A percentile compares a stretch with the other conserved stretches of the same genome.
phyloP scores from a whole-genome alignment of 2,113 vertebrate genomes.

The Brachyhypopomus gauderio region DNA sequence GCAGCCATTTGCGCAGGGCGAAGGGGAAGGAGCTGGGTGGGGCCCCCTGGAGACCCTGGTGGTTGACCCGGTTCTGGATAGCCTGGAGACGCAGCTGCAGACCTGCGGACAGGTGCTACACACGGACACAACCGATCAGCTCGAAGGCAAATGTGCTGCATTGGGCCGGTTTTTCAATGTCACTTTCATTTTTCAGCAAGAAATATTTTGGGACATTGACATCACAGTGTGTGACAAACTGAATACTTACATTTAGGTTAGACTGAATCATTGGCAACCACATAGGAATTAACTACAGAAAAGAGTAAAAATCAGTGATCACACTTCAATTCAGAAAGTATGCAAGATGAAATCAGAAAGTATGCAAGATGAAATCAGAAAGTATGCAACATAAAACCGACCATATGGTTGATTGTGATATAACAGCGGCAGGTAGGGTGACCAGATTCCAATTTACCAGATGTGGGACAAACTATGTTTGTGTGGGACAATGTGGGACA shows the following conservation, averaged over 20 bases:
- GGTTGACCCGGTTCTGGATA: constrained; percentile 96
- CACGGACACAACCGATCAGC: constrained; percentile 42
- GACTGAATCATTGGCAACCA: constrained; percentile 99
- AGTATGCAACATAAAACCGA: background rate
- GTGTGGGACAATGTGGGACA: too few relatives aligned
- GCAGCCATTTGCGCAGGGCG: constrained; percentile 94
- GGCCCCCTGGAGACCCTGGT: constrained; percentile 86
- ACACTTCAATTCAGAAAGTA: too few relatives aligned
- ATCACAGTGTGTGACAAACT: constrained; percentile 14
- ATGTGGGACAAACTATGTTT: too few relatives aligned
- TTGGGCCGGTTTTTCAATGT: background rate
- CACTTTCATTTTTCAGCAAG: background rate
- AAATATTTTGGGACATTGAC: background rate
- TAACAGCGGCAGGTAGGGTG: too few relatives aligned
- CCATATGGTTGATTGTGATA: background rate
- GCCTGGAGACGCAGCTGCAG: constrained; percentile 96
- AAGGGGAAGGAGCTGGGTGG: constrained; percentile 78
- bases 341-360: too few relatives aligned
- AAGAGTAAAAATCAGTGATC: constrained; percentile 42
- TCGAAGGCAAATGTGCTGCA: background rate
- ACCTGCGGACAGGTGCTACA: constrained; percentile 93
- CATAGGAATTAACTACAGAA: constrained; percentile 93
- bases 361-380: too few relatives aligned
- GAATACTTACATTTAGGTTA: constrained; percentile 88
- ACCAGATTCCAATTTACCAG: too few relatives aligned